Conservation (phyloP, 2,888 invertebrate species). For the Phyto melanocephala region DNA sequence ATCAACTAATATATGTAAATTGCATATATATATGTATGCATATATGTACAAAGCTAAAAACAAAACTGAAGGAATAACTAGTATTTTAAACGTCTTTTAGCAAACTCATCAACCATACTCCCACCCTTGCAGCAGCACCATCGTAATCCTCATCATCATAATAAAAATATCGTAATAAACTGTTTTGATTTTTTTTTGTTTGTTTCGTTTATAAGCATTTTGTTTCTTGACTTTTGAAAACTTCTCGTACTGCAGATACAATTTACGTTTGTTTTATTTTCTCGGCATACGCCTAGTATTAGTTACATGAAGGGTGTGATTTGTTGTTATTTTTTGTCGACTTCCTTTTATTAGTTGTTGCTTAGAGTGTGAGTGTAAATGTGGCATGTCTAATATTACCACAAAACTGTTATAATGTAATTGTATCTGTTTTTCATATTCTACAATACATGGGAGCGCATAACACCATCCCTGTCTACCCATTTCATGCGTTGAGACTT, state of each 20-base stretch:
- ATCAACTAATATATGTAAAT: conserved; percentile 24
- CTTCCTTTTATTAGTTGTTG: conserved; percentile 39
- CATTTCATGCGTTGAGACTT: background rate
- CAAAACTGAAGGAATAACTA: background rate
- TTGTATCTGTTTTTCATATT: conserved; percentile 50
- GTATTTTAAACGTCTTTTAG: background rate
- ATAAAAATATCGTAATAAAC: conserved; percentile 42
- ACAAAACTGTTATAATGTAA: conserved; percentile 58
- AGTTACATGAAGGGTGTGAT: conserved; percentile 72
- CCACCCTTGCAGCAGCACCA: background rate
- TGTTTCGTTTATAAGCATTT: conserved; percentile 24
- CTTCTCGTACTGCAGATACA: conserved; percentile 32
- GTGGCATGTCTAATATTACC: conserved; percentile 61
- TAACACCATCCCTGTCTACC: conserved; percentile 3
- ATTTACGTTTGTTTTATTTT: background rate
- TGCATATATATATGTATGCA: conserved; percentile 48
- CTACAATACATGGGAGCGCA: background rate
- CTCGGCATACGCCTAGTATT: conserved; percentile 44
- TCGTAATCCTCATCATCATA: background rate
- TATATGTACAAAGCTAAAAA: background rate
- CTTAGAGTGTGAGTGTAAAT: conserved; percentile 58
- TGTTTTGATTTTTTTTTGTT: conserved; percentile 31
- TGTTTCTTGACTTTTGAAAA: background rate
- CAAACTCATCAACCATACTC: background rate
- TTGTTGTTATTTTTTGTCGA: conserved; percentile 63